Conservation (phyloP, 2,113 vertebrate species). For the Tachuris rubrigastra region DNA sequence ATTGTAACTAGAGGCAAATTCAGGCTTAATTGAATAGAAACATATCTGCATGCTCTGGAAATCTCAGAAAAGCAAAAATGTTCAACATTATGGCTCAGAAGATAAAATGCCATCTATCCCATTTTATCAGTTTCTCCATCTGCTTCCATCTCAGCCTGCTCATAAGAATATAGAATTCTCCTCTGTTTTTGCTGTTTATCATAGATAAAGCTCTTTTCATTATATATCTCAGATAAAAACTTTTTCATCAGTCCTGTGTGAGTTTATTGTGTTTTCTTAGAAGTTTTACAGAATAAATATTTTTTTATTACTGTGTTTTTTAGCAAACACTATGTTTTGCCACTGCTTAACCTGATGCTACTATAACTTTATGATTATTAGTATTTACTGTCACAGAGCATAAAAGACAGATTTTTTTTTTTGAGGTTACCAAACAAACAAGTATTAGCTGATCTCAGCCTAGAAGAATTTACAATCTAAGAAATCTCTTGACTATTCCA, state of each 20-base stretch:
- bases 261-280: background rate
- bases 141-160: background rate
- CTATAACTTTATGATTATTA: background rate
- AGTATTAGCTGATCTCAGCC: background rate
- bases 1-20: slow-evolving; percentile 26
- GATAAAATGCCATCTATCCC: background rate
- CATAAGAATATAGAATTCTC: slow-evolving; percentile 13
- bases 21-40: slow-evolving; percentile 7
- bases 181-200: background rate
- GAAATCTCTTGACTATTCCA: background rate
- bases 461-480: background rate
- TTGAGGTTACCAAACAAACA: background rate
- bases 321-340: background rate
- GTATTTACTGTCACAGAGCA: background rate
- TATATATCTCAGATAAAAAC: background rate
- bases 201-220: background rate
- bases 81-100: background rate
- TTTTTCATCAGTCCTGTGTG: background rate
- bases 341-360: background rate
- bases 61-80: slow-evolving; percentile 21
- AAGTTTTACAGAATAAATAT: background rate
- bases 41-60: background rate
- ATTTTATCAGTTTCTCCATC: slow-evolving; percentile 29
- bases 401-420: background rate
- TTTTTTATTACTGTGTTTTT: background rate